Percentiles rank a stretch among this genome's conserved stretches.
Conservation (phyloP, 2,888 invertebrate species). For the Leptopilina myrica region DNA sequence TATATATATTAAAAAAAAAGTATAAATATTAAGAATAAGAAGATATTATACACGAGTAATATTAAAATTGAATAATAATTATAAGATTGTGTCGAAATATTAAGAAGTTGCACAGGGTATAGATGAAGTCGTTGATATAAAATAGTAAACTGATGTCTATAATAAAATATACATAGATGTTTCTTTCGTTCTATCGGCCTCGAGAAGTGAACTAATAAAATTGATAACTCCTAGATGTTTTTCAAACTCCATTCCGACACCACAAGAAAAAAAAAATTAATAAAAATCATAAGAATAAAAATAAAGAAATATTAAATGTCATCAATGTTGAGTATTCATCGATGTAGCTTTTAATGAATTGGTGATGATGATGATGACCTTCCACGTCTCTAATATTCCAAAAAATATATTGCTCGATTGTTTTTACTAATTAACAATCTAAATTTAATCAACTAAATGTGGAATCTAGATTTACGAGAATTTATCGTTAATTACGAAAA, state of each 20-base stretch:
- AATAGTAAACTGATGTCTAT: slow-evolving; percentile 73
- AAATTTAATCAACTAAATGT: slow-evolving; percentile 55
- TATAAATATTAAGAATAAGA: slow-evolving; percentile 48
- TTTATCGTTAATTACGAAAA: slow-evolving; percentile 49
- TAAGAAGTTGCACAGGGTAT: slow-evolving; percentile 76
- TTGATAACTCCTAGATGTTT: slow-evolving; percentile 72
- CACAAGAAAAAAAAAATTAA: slow-evolving; percentile 47
- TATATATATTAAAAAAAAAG: slow-evolving; percentile 45
- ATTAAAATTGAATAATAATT: slow-evolving; percentile 69
- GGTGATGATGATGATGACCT: slow-evolving; percentile 32
- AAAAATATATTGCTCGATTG: slow-evolving; percentile 57
- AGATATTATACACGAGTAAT: slow-evolving; percentile 60
- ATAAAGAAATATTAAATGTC: slow-evolving; percentile 68
- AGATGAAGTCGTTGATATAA: slow-evolving; percentile 76
- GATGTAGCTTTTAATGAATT: slow-evolving; percentile 59
- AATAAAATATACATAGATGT: slow-evolving; percentile 70
- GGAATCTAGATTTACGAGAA: slow-evolving; percentile 57
- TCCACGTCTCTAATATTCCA: slow-evolving; percentile 51
- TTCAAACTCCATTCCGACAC: slow-evolving; percentile 68
- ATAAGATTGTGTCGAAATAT: slow-evolving; percentile 74
- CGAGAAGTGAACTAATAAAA: slow-evolving; percentile 65
- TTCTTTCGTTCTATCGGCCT: slow-evolving; percentile 76
- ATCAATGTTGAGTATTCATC: slow-evolving; percentile 72
- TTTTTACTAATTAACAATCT: slow-evolving; percentile 65
- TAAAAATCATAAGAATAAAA: no score